Percentiles rank a stretch among this genome's conserved stretches.
Evolutionary conservation across 2,113 vertebrate species (phyloP).

Genomic region (Lampris incognitus): DNA sequence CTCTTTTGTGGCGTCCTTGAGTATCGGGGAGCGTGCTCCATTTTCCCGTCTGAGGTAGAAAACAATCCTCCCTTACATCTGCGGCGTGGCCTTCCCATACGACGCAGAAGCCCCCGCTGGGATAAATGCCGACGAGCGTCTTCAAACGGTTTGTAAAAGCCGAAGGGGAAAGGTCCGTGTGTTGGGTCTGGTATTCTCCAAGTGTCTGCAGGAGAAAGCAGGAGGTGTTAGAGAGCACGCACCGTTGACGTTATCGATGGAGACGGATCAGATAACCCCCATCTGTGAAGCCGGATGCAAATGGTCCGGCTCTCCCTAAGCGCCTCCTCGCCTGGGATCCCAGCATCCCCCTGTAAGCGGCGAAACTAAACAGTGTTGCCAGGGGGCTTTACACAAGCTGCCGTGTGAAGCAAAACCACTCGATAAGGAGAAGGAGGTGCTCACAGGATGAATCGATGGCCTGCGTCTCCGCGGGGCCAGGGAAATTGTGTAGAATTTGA

Average conservation of each 20-base stretch:
- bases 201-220: constrained; percentile 64
- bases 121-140: constrained; percentile 69
- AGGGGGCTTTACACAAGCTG: neutral
- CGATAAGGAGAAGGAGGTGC: neutral
- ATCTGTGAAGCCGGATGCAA: constrained; percentile 48
- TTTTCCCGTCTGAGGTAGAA: constrained; percentile 18
- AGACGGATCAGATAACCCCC: constrained; percentile 17
- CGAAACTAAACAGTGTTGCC: constrained; percentile 22
- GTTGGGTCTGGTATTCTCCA: constrained; percentile 73
- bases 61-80: constrained; percentile 19
- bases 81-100: constrained; percentile 73
- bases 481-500: constrained; percentile 9
- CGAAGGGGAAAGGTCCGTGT: constrained; percentile 65
- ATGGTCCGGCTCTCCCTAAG: constrained; percentile 40
- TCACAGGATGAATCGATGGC: neutral
- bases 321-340: constrained; percentile 24
- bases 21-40: constrained; percentile 6
- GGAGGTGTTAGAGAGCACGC: constrained; percentile 39
- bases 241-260: constrained; percentile 58
- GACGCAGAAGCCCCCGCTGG: constrained; percentile 68
- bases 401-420: constrained; percentile 23
- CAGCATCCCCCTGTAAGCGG: constrained; percentile 18
- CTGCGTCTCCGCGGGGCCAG: neutral
- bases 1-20: constrained; percentile 1
- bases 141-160: constrained; percentile 75